phyloP scores from a whole-genome alignment of 1,140 invertebrate genomes.

The Brachionus rubens region DNA sequence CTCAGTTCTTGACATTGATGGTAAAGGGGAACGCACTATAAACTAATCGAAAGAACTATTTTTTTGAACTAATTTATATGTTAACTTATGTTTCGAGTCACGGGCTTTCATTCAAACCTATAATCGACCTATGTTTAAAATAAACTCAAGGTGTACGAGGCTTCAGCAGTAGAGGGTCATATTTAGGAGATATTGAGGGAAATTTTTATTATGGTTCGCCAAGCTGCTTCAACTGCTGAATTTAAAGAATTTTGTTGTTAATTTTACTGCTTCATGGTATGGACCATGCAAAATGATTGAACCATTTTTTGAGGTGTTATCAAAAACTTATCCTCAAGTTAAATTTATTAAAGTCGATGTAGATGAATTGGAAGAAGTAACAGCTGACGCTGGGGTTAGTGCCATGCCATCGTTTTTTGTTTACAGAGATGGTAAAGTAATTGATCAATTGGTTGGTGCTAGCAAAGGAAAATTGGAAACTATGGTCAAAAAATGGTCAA shows the following conservation, averaged over 20 bases:
- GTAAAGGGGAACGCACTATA: too few relatives aligned
- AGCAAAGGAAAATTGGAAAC: constrained; percentile 43
- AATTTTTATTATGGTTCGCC: constrained; percentile 45
- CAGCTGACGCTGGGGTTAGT: constrained; percentile 22
- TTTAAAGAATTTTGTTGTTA: constrained; percentile 27
- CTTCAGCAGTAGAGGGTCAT: too few relatives aligned
- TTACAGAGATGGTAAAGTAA: constrained; percentile 18
- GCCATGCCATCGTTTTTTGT: constrained; percentile 44
- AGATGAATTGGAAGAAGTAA: constrained; percentile 42
- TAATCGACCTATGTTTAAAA: too few relatives aligned
- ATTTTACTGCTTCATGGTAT: constrained; percentile 40
- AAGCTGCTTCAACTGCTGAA: constrained; percentile 30
- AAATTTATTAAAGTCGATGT: constrained; percentile 46
- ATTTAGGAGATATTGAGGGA: too few relatives aligned
- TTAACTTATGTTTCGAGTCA: too few relatives aligned
- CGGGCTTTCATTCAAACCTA: too few relatives aligned
- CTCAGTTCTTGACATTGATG: too few relatives aligned
- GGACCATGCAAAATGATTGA: constrained; percentile 46
- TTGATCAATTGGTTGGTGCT: constrained; percentile 39
- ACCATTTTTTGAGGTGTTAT: constrained; percentile 39
- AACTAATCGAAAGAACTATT: too few relatives aligned
- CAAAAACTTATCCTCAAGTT: constrained; percentile 15
- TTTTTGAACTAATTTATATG: too few relatives aligned
- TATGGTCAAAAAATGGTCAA: constrained; percentile 44
- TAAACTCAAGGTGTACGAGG: too few relatives aligned